phyloP scores from a whole-genome alignment of 2,888 invertebrate genomes.

The Argyresthia albistria region DNA sequence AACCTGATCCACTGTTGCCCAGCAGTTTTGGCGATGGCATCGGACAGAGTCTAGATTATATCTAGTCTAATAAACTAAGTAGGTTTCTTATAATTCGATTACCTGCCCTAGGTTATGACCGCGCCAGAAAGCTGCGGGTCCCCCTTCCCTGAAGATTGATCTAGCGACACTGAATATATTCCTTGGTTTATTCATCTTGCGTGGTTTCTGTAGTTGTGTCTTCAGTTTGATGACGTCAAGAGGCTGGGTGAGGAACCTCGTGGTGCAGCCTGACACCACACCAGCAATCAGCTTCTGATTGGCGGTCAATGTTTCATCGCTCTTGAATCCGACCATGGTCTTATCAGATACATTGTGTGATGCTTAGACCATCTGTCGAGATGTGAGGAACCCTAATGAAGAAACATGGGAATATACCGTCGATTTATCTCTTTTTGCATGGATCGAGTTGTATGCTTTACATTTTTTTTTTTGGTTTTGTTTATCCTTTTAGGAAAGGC shows the following conservation, averaged over 20 bases:
- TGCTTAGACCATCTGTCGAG: no score
- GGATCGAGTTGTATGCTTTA: no score
- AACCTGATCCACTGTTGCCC: no score
- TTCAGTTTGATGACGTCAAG: conserved; percentile 95
- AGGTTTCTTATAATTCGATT: conserved; percentile 11
- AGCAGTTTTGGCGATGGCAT: no score
- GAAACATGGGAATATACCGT: no score
- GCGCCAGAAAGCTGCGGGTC: conserved; percentile 90
- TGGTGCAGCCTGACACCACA: conserved; percentile 26
- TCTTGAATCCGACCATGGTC: conserved; percentile 47
- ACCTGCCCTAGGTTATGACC: conserved; percentile 94
- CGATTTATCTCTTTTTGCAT: no score
- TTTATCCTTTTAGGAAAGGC: no score
- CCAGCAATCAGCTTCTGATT: conserved; percentile 42
- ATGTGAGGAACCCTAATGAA: no score
- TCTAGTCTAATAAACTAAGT: no score
- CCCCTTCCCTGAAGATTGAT: conserved; percentile 86
- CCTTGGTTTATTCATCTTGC: conserved; percentile 74
- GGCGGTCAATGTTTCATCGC: conserved; percentile 32
- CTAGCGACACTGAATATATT: conserved; percentile 79
- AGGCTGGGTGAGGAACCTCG: conserved; percentile 74
- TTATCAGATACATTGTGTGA: no score
- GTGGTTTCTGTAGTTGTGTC: conserved; percentile 85
- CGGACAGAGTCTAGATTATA: no score
- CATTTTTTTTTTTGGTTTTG: no score